phyloP scores from a whole-genome alignment of 1,140 invertebrate genomes.

The Zelostemma sp. region DNA sequence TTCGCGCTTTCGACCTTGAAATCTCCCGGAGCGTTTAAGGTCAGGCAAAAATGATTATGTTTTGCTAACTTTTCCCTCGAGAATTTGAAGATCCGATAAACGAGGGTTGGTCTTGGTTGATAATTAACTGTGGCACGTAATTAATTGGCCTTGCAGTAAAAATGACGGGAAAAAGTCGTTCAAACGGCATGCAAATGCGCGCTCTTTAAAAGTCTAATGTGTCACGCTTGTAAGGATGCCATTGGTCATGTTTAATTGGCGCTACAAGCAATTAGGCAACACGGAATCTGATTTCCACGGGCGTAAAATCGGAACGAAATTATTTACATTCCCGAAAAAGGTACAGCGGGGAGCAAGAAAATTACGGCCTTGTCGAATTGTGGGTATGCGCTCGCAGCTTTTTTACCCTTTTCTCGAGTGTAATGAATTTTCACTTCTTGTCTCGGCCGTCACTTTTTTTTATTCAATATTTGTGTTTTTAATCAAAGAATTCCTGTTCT shows the following conservation, averaged over 20 bases:
- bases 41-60: too few species aligned
- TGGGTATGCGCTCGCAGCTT: not conserved
- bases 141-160: not conserved
- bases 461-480: constrained; percentile 3
- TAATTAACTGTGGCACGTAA: constrained; percentile 5
- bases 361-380: not conserved
- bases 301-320: constrained; percentile 6
- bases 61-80: too few species aligned
- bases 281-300: not conserved
- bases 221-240: not conserved
- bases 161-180: constrained; percentile 1
- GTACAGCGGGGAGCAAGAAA: not conserved
- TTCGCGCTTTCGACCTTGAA: not conserved
- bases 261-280: not conserved
- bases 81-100: too few species aligned
- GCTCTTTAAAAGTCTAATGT: constrained; percentile 1
- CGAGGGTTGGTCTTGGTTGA: too few species aligned
- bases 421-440: not conserved
- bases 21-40: not conserved
- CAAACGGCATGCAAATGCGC: not conserved
- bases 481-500: constrained; percentile 3
- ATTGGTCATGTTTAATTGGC: not conserved
- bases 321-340: not conserved
- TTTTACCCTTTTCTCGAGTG: not conserved
- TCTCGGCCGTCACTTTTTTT: not conserved